A percentile compares a stretch with the other conserved stretches of the same genome.
These are phyloP conservation scores for Lepeophtheirus nordmannii DNA, from an alignment of 2,888 invertebrate species.

Conservation along the genomic window DNA sequence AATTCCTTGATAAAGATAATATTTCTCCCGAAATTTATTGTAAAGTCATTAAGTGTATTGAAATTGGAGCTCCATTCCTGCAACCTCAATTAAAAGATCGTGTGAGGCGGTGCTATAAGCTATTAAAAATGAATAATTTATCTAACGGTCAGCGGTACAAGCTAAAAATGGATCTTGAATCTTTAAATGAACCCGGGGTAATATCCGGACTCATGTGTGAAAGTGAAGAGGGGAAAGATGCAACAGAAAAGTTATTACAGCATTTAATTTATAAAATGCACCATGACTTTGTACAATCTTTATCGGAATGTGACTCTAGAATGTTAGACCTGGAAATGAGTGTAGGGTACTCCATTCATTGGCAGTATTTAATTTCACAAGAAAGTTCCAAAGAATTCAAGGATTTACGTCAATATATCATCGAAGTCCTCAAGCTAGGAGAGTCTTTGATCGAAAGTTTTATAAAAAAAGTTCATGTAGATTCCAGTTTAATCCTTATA, in stretches of 20 bases:
- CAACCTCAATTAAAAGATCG: conserved; percentile 2
- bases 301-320: background rate
- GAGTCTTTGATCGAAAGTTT: background rate
- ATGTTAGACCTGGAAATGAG: background rate
- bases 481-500: background rate
- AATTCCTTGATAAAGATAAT: background rate
- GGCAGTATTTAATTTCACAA: background rate
- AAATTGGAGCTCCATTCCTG: conserved; percentile 5
- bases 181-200: conserved; percentile 6
- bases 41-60: background rate
- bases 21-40: conserved; percentile 5
- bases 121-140: conserved; percentile 5
- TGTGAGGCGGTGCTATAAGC: background rate
- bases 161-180: conserved; percentile 6
- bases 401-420: background rate
- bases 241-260: background rate
- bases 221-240: background rate
- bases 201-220: conserved; percentile 3
- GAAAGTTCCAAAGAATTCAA: background rate
- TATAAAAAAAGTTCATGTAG: background rate
- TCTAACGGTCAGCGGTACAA: conserved; percentile 2
- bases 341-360: background rate
- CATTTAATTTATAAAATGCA: background rate
- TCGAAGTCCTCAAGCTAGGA: background rate
- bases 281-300: background rate